Base-by-base conservation (phyloP, 2,113 vertebrate genomes). In the Collichthys lucidus region DNA sequence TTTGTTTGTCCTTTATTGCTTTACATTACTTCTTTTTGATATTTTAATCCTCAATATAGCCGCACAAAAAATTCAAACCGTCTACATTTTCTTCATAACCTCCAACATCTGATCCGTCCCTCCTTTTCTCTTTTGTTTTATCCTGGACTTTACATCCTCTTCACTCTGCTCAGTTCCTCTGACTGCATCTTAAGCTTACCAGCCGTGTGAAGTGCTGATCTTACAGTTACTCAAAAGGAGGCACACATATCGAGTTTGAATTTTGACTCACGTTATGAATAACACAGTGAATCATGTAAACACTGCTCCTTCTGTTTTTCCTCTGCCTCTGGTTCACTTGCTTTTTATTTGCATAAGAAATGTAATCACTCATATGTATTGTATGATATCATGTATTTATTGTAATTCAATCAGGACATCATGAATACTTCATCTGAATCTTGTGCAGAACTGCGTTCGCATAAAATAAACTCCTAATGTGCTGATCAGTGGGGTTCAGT, bases 351-450 rank as follows among this genome's bases (percentile, higher is more conserved):
- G 26, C 65, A 80, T 80, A 52, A 64, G 4, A 75, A 78, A 70
- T 76, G 20, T 50, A 85, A 26, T 79, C 31, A 31, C 46, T 71
- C 15, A 57, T 14, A 40, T 63, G 60, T 35, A 29, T 59, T 61
- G 46, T 55, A 12, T 60, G 20, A 75, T 74, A 66, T 73, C 15
- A 50, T 77, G 31, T 77, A 59, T 82, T 82, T 79, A 69, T 66
- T 82, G 24, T 81, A 70, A 83, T 86, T 77, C 35, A 77, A 68
- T 85, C 46, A 80, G 24, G 9, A 78, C 61, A 84, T 62, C 76
- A 82, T 56, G 72, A 87, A 79, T 71, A 70, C 52, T 67, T 81
- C 10, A 76, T 76, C 42, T 47, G 20, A 67, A 59, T 74, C 49
- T 63, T 79, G 44, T 81, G 61, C 47, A 14, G 20, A 40, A 17